Conservation (phyloP, 1,140 invertebrate genomes). For the Thalassaphorura encarpata region DNA sequence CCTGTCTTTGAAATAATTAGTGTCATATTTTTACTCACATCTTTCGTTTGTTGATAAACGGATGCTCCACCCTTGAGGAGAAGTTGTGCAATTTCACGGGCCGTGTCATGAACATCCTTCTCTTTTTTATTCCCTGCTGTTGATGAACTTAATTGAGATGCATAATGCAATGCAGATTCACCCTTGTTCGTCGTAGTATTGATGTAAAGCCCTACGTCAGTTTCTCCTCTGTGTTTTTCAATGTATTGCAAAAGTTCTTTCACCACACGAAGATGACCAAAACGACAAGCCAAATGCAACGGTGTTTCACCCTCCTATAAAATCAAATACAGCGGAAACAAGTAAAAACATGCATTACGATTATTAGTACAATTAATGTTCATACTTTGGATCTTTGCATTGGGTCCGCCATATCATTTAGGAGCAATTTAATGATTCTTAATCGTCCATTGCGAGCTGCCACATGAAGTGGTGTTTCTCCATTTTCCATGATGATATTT, state of each 20-base stretch:
- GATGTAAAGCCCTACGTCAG: conserved; percentile 60
- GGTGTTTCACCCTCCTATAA: conserved; percentile 86
- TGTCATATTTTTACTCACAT: too few species aligned
- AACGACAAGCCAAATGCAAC: conserved; percentile 73
- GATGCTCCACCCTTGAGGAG: conserved; percentile 84
- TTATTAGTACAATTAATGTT: conserved; percentile 27
- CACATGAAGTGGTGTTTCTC: conserved; percentile 68
- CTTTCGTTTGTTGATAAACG: conserved; percentile 67
- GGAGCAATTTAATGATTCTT: conserved; percentile 66
- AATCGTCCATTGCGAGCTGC: conserved; percentile 72
- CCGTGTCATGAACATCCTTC: conserved; percentile 50
- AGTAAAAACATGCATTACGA: neutral
- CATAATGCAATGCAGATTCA: conserved; percentile 84
- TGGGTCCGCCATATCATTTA: conserved; percentile 86
- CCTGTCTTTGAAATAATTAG: too few species aligned
- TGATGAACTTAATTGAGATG: conserved; percentile 67
- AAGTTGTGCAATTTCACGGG: conserved; percentile 77
- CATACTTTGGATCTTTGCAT: conserved; percentile 76
- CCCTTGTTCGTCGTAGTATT: conserved; percentile 80
- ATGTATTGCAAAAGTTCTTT: conserved; percentile 74
- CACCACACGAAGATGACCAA: conserved; percentile 69
- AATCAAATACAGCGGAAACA: neutral
- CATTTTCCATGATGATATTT: conserved; percentile 83
- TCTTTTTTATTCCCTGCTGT: neutral
- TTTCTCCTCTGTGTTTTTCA: conserved; percentile 58